Percentiles rank a stretch among this genome's conserved stretches.
These are phyloP conservation scores for Palythoa heliodiscus DNA, from an alignment of 92 coral and sea anemone species.

Conservation along the genomic window DNA sequence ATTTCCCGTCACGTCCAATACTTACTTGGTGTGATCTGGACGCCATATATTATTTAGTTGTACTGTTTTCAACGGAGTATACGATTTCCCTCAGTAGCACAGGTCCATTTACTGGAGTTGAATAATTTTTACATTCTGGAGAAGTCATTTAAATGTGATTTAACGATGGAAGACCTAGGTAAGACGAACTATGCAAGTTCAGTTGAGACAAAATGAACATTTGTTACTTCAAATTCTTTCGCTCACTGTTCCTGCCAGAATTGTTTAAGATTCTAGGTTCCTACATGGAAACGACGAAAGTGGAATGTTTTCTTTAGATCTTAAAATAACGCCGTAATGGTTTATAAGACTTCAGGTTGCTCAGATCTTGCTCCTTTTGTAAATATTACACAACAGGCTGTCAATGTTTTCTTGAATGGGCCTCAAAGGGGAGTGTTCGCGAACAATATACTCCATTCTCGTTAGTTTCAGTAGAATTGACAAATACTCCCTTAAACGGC, in stretches of 20 bases:
- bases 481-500: slow-evolving; percentile 19
- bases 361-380: slow-evolving; percentile 29
- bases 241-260: not conserved
- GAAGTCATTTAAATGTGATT: slow-evolving; percentile 41
- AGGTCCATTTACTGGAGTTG: not conserved
- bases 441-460: slow-evolving; percentile 21
- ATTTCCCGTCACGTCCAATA: slow-evolving; percentile 42
- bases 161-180: slow-evolving; percentile 83
- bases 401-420: slow-evolving; percentile 22
- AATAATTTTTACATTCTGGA: slow-evolving; percentile 28
- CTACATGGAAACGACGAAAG: not conserved
- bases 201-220: slow-evolving; percentile 8
- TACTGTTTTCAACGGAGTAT: not conserved
- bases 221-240: not conserved
- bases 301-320: slow-evolving; percentile 45
- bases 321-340: slow-evolving; percentile 39
- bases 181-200: slow-evolving; percentile 18
- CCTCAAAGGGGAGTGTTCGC: slow-evolving; percentile 31
- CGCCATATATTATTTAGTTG: not conserved
- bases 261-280: slow-evolving; percentile 15
- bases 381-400: slow-evolving; percentile 38
- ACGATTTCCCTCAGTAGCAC: not conserved
- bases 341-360: slow-evolving; percentile 39
- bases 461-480: slow-evolving; percentile 3
- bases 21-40: slow-evolving; percentile 17